Evolutionary conservation across 1,140 invertebrate species (phyloP).

Genomic region (Parapsyche elsis): DNA sequence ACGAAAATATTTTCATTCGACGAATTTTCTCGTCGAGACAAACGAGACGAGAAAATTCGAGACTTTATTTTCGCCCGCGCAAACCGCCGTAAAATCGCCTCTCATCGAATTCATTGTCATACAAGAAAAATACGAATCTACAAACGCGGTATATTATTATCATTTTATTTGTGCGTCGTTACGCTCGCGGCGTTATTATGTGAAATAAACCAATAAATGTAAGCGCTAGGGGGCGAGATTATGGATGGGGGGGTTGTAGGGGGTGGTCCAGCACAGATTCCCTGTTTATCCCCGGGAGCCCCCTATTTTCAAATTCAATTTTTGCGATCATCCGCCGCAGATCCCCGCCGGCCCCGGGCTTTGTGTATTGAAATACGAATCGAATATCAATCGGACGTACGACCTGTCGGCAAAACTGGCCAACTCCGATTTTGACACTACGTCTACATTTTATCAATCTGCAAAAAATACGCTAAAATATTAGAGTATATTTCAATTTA

Average conservation of each 20-base stretch:
- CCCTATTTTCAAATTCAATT: slow-evolving; percentile 57
- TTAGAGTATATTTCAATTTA: too few relatives aligned
- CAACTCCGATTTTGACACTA: not conserved
- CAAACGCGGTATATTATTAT: not conserved
- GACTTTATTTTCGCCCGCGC: too few relatives aligned
- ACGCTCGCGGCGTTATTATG: slow-evolving; percentile 53
- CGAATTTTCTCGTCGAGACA: not conserved
- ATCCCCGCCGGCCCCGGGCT: slow-evolving; percentile 50
- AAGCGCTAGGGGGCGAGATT: not conserved
- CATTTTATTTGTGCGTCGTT: slow-evolving; percentile 9
- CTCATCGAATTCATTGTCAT: not conserved
- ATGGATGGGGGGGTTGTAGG: not conserved
- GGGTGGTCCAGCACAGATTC: slow-evolving; percentile 50
- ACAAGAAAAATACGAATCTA: not conserved
- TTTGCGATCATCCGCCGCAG: slow-evolving; percentile 54
- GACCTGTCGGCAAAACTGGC: not conserved
- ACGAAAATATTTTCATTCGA: too few relatives aligned
- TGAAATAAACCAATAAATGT: slow-evolving; percentile 55
- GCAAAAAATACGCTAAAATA: too few relatives aligned
- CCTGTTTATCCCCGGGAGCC: slow-evolving; percentile 52
- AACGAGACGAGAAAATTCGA: not conserved
- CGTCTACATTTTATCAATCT: too few relatives aligned
- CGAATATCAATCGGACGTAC: slow-evolving; percentile 55
- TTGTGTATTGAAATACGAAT: slow-evolving; percentile 57
- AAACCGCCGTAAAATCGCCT: not conserved